Percentiles rank a stretch among this genome's conserved stretches.
phyloP scores from a whole-genome alignment of 2,888 invertebrate species.

The Epiblema foenella region DNA sequence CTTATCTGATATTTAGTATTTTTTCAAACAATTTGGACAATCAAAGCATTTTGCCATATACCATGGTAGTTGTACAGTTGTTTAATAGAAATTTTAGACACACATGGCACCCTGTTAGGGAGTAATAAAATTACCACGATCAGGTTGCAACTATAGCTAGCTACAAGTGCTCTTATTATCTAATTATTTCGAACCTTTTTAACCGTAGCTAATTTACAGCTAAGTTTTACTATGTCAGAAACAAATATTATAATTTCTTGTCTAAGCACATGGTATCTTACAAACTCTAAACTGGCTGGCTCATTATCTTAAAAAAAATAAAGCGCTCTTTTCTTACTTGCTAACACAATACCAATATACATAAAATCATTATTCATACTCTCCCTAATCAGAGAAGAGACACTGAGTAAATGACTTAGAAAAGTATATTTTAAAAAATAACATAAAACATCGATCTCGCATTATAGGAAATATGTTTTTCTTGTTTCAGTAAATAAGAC shows the following conservation, averaged over 20 bases:
- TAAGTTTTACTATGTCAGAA: neutral
- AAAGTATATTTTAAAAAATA: too few relatives aligned
- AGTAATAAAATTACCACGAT: too few relatives aligned
- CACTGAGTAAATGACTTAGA: too few relatives aligned
- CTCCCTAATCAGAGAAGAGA: too few relatives aligned
- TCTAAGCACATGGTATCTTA: neutral
- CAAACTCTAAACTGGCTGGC: neutral
- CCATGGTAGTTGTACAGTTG: too few relatives aligned
- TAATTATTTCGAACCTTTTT: neutral
- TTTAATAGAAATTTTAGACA: too few relatives aligned
- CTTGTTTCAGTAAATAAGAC: constrained; percentile 82
- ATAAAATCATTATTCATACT: neutral
- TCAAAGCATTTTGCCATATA: neutral
- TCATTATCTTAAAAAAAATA: neutral
- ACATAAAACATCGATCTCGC: constrained; percentile 44
- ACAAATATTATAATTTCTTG: neutral
- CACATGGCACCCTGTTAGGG: too few relatives aligned
- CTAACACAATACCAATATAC: neutral
- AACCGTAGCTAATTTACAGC: neutral
- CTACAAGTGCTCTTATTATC: neutral
- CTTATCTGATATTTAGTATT: neutral
- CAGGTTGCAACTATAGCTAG: too few relatives aligned
- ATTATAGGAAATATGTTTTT: constrained; percentile 56
- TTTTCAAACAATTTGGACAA: neutral
- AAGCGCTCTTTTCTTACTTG: neutral